These are phyloP conservation scores for Valencia hispanica DNA, from an alignment of 2,797 vertebrate species.

Conservation along the genomic window DNA sequence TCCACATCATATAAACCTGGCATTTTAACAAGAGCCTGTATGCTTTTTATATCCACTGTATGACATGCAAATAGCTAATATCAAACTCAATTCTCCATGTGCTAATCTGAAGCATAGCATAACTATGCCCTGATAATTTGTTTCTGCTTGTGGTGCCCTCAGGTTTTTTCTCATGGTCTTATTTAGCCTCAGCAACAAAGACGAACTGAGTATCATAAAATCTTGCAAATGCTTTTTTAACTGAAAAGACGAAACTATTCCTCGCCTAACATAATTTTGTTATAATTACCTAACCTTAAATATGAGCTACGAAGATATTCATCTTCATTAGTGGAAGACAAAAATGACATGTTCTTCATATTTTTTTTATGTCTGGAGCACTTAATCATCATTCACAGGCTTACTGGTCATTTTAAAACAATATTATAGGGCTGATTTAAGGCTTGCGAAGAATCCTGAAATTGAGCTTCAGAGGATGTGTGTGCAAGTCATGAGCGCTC, in stretches of 20 bases:
- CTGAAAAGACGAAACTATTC: not conserved
- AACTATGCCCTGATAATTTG: not conserved
- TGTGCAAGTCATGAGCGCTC: slow-evolving; percentile 12
- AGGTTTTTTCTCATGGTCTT: no score
- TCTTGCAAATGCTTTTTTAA: not conserved
- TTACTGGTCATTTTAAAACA: slow-evolving; percentile 19
- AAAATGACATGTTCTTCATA: slow-evolving; percentile 23
- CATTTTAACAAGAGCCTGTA: not conserved
- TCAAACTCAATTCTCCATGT: not conserved
- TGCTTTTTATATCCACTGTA: not conserved
- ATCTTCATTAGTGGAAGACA: slow-evolving; percentile 27
- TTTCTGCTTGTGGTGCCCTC: not conserved
- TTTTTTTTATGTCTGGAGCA: slow-evolving; percentile 17
- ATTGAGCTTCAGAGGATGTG: not conserved
- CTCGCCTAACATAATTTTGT: not conserved
- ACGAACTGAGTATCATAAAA: not conserved
- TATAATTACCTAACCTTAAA: slow-evolving; percentile 25
- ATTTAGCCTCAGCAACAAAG: not conserved
- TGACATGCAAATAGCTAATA: not conserved
- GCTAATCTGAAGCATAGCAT: not conserved
- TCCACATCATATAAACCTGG: no score
- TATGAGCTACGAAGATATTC: slow-evolving; percentile 21
- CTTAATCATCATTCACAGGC: slow-evolving; percentile 33
- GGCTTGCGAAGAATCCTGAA: slow-evolving; percentile 6
- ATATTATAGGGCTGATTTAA: slow-evolving; percentile 28